Base-by-base conservation (phyloP, 30 jellyfish, hydroid and myxozoan genomes). In the Nemopilema nomurai region DNA sequence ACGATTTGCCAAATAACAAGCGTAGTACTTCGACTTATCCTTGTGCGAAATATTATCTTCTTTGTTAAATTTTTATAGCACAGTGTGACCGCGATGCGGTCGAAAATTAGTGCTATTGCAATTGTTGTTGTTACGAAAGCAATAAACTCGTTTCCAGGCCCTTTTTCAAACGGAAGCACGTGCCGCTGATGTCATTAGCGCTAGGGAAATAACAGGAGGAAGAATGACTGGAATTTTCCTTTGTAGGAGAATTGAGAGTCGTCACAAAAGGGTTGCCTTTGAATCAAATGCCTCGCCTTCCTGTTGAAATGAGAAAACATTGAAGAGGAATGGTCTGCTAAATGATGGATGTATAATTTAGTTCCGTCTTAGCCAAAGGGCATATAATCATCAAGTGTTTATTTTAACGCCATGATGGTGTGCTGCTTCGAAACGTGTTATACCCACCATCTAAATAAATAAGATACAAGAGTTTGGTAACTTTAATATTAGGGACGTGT, bases 21-120 rank as follows among this genome's bases (percentile, higher is more conserved):
- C 57, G 57, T 41, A 41, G 9, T 41, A 13, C 13, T 41, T 41
- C 13, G 13, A 41, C 13, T 41, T 41, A 41, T 41, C 13, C 6
- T 41, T 3, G 13, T 41, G 57, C 6, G 57, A 41, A 41, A 41
- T 41, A 3, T 13, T 41, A 13, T 3, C 6, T 41, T 41, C 6
- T 41, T 41, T 13, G 57, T 13, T 13, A 41, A 41, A 6, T 41
- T 41, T 41, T 41, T 41, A 41, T 13, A 13, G 57, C 13, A 41
- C 57, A 41, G 6, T 74, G 53, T 28, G 28, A 76, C 85, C 85
- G 85, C 74, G 74, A n/a, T 77, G 78, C 87, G 87, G 87, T 75
- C 77, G 57, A 31, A 33, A 33, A 70, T 18, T n/a, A 53, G 16
- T 71, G 33, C 66, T 7, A 4, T 71, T 70, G 49, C 25, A 13